phyloP scores from a whole-genome alignment of 2,797 vertebrate genomes.

The Calcarius lapponicus region DNA sequence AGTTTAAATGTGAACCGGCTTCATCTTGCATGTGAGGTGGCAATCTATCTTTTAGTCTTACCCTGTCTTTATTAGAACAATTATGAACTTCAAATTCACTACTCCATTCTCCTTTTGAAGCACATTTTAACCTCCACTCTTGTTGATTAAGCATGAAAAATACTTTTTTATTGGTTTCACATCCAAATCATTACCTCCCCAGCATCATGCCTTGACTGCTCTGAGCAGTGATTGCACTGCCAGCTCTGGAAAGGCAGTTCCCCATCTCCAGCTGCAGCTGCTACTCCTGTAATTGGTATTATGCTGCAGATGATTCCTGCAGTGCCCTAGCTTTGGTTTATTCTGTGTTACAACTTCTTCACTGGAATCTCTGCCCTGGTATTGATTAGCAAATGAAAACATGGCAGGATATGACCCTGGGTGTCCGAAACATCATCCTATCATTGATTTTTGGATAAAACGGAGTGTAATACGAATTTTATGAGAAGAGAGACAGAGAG shows the following conservation, averaged over 20 bases:
- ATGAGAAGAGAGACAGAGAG: background rate
- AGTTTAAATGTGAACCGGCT: background rate
- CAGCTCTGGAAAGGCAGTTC: background rate
- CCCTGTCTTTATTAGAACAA: background rate
- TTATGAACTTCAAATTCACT: background rate
- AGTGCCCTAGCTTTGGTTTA: background rate
- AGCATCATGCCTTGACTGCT: background rate
- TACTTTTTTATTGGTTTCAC: background rate
- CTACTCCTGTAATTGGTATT: background rate
- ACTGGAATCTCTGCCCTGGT: background rate
- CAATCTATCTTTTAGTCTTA: background rate
- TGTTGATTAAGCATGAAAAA: background rate
- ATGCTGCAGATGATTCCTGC: background rate
- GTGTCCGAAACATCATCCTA: background rate
- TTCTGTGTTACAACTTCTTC: background rate
- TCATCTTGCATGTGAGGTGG: background rate
- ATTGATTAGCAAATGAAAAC: constrained; percentile 32
- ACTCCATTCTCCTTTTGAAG: background rate
- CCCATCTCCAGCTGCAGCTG: background rate
- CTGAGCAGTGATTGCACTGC: background rate
- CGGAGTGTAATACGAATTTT: background rate
- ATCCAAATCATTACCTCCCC: background rate
- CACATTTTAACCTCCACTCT: background rate
- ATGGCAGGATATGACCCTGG: background rate
- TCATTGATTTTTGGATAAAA: constrained; percentile 29